Conservation (phyloP, 2,113 vertebrate genomes). For the Eretmochelys imbricata region DNA sequence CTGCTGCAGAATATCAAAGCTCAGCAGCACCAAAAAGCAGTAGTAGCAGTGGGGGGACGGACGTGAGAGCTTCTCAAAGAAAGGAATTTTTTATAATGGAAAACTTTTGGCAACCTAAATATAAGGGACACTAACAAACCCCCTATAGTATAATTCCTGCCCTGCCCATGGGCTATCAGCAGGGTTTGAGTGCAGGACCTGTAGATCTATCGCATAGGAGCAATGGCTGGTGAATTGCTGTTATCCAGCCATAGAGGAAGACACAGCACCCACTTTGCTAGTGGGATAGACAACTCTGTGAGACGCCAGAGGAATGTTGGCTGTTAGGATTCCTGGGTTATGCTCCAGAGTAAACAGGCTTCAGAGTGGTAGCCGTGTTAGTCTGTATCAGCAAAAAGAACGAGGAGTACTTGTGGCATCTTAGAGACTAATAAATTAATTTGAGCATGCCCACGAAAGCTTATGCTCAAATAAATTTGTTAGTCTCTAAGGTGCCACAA, state of each 20-base stretch:
- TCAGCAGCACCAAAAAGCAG: background rate
- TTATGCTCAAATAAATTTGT: too few species aligned
- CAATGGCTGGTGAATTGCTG: background rate
- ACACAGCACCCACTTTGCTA: rapidly evolving
- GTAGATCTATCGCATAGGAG: background rate
- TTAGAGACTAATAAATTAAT: too few species aligned
- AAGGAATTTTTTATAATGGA: background rate
- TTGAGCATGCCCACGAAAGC: too few species aligned
- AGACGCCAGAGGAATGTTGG: background rate
- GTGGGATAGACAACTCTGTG: background rate
- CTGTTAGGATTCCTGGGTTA: background rate
- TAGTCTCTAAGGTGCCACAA: too few species aligned
- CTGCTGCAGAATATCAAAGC: background rate
- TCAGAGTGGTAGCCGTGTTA: too few species aligned
- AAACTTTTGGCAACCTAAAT: background rate
- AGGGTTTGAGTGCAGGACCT: background rate
- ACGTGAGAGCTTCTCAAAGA: background rate
- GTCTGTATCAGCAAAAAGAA: too few species aligned
- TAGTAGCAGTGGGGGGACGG: background rate
- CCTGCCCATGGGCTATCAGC: background rate
- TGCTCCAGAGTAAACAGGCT: too few species aligned
- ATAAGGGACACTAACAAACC: background rate
- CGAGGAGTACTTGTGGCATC: too few species aligned
- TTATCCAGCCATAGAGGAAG: background rate
- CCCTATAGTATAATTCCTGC: background rate